phyloP scores from a whole-genome alignment of 1,140 invertebrate genomes.

The Papilio aristodemus region DNA sequence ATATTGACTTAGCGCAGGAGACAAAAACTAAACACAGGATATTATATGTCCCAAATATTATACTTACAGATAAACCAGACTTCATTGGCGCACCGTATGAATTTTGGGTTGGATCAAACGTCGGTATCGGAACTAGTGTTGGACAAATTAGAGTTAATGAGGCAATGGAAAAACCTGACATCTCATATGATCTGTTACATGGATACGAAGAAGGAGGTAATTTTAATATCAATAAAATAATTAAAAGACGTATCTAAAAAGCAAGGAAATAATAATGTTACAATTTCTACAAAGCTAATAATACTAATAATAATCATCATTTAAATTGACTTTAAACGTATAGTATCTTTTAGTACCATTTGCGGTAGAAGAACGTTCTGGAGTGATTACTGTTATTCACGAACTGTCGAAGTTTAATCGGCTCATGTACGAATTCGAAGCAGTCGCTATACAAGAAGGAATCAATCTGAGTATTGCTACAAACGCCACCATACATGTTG shows the following conservation, averaged over 20 bases:
- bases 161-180: constrained; percentile 83
- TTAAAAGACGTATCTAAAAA: no score
- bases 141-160: constrained; percentile 90
- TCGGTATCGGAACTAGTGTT: constrained; percentile 90
- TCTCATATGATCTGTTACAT: constrained; percentile 89
- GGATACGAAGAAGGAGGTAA: constrained; percentile 90
- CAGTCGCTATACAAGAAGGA: constrained; percentile 84
- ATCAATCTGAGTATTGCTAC: constrained; percentile 85
- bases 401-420: constrained; percentile 86
- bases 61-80: constrained; percentile 82
- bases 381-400: constrained; percentile 92
- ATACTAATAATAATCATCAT: no score
- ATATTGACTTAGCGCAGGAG: not conserved
- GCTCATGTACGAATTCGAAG: constrained; percentile 89
- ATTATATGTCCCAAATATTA: not conserved
- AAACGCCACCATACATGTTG: constrained; percentile 91
- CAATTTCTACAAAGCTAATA: no score
- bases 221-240: constrained; percentile 7
- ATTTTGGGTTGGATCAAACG: constrained; percentile 93
- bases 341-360: constrained; percentile 89
- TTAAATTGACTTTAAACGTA: not conserved
- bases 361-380: constrained; percentile 92
- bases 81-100: constrained; percentile 94
- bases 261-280: no score
- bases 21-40: not conserved